A percentile compares a stretch with the other conserved stretches of the same genome.
Conservation (phyloP, 2,888 invertebrate species). For the Agapostemon virescens region DNA sequence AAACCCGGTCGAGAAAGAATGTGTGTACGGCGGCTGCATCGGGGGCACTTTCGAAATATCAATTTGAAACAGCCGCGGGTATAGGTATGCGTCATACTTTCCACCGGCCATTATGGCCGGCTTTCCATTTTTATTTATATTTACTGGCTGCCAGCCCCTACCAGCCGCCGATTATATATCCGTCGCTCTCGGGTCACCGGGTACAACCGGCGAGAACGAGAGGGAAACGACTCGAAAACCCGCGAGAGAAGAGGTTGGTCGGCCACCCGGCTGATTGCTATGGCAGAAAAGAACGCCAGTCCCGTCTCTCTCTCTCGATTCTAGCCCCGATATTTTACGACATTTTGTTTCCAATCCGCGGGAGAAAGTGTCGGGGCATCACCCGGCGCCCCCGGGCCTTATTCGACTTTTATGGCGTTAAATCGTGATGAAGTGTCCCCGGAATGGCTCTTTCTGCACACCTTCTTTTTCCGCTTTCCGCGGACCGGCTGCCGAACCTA, state of each 20-base stretch:
- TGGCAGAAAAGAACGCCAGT: constrained; percentile 6
- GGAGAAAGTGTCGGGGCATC: constrained; percentile 62
- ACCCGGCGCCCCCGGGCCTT: constrained; percentile 62
- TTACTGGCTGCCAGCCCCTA: constrained; percentile 63
- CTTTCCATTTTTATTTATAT: constrained; percentile 80
- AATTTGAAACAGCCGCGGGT: constrained; percentile 74
- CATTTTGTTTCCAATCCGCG: constrained; percentile 77
- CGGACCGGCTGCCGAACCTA: constrained; percentile 1
- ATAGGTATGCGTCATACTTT: constrained; percentile 78
- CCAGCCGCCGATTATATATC: constrained; percentile 56
- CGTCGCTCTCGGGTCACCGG: constrained; percentile 57
- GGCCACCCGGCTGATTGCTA: constrained; percentile 7
- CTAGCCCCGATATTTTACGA: constrained; percentile 72
- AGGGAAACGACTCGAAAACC: not conserved
- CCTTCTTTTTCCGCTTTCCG: constrained; percentile 6
- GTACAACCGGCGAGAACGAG: constrained; percentile 14
- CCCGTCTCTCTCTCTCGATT: not conserved
- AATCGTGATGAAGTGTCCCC: constrained; percentile 71
- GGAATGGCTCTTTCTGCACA: constrained; percentile 61
- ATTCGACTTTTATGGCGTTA: constrained; percentile 74
- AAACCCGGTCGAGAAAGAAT: constrained; percentile 43
- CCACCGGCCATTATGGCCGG: constrained; percentile 77
- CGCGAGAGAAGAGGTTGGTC: constrained; percentile 33
- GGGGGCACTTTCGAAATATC: constrained; percentile 74
- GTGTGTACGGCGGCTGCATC: constrained; percentile 46